These are phyloP conservation scores for Spilosoma lubricipeda DNA, from an alignment of 2,888 invertebrate genomes.

Conservation along the genomic window DNA sequence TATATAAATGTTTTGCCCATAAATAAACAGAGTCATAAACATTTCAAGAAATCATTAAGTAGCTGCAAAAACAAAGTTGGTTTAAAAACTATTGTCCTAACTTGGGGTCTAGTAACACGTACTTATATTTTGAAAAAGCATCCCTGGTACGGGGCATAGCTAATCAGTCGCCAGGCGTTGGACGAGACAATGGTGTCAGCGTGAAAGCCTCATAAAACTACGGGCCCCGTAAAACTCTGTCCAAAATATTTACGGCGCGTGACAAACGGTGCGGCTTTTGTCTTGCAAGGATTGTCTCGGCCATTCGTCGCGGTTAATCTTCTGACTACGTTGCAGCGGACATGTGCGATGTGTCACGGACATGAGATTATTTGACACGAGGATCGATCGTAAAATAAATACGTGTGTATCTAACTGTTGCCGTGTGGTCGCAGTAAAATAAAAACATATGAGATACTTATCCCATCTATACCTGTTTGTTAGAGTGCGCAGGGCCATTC, in stretches of 20 bases:
- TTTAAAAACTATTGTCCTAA: slow-evolving; percentile 50
- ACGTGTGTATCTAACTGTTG: slow-evolving; percentile 39
- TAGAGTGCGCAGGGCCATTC: background rate
- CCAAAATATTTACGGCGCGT: slow-evolving; percentile 86
- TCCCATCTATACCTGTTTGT: background rate
- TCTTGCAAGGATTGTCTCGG: slow-evolving; percentile 76
- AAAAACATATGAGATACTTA: background rate
- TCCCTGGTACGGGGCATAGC: slow-evolving; percentile 69
- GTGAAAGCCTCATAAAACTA: slow-evolving; percentile 83
- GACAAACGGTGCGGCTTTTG: slow-evolving; percentile 79
- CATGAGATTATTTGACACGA: slow-evolving; percentile 57
- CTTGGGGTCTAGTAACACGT: slow-evolving; percentile 48
- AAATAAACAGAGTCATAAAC: slow-evolving; percentile 44
- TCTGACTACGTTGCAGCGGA: slow-evolving; percentile 66
- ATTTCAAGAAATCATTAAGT: slow-evolving; percentile 41
- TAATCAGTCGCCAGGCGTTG: slow-evolving; percentile 70
- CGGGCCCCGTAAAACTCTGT: slow-evolving; percentile 76
- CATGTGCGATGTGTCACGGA: slow-evolving; percentile 67
- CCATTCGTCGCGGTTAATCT: slow-evolving; percentile 78
- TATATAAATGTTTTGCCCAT: slow-evolving; percentile 22
- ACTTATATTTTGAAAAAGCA: slow-evolving; percentile 50
- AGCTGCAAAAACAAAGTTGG: slow-evolving; percentile 31
- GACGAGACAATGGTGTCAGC: slow-evolving; percentile 78
- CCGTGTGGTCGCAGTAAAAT: slow-evolving; percentile 19
- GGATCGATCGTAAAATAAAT: slow-evolving; percentile 51